A percentile compares a stretch with the other conserved stretches of the same genome.
phyloP scores from a whole-genome alignment of 2,113 vertebrate species.

The Corythoichthys haematopterus region DNA sequence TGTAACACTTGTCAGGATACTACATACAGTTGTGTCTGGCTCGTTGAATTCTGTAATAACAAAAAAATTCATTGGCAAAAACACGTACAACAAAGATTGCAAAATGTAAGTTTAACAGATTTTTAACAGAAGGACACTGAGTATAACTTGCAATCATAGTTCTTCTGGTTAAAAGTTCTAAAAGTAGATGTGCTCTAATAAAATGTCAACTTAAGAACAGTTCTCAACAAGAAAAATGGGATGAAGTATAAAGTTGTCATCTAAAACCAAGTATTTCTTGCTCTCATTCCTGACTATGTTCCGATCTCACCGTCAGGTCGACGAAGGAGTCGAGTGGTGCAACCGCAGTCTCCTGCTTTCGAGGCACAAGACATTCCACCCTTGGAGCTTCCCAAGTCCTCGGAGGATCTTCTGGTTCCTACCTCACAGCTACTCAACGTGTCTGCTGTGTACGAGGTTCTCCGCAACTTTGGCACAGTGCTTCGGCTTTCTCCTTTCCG shows the following conservation, averaged over 20 bases:
- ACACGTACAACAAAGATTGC: too few species aligned
- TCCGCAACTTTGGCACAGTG: conserved; percentile 95
- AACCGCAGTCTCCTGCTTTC: conserved; percentile 85
- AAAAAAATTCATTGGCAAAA: too few species aligned
- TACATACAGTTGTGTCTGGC: too few species aligned
- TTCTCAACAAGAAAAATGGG: background rate
- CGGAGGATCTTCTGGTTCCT: conserved; percentile 95
- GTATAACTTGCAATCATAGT: background rate
- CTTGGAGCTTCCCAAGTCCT: conserved; percentile 92
- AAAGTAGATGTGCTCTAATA: background rate
- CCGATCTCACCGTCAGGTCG: conserved; percentile 67
- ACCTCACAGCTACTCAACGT: conserved; percentile 90
- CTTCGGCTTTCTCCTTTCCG: conserved; percentile 94
- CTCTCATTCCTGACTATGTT: conserved; percentile 7
- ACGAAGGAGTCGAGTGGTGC: conserved; percentile 79
- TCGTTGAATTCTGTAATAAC: too few species aligned
- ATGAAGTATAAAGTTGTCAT: background rate
- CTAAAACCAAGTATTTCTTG: background rate
- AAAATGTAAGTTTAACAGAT: too few species aligned
- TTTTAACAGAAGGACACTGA: background rate
- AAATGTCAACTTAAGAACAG: background rate
- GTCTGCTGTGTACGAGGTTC: conserved; percentile 92
- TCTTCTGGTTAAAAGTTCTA: background rate
- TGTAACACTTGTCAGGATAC: too few species aligned
- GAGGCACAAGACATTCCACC: conserved; percentile 91